Evolutionary conservation across 2,888 invertebrate genomes (phyloP).

Genomic region (Balanococcus diminutus): DNA sequence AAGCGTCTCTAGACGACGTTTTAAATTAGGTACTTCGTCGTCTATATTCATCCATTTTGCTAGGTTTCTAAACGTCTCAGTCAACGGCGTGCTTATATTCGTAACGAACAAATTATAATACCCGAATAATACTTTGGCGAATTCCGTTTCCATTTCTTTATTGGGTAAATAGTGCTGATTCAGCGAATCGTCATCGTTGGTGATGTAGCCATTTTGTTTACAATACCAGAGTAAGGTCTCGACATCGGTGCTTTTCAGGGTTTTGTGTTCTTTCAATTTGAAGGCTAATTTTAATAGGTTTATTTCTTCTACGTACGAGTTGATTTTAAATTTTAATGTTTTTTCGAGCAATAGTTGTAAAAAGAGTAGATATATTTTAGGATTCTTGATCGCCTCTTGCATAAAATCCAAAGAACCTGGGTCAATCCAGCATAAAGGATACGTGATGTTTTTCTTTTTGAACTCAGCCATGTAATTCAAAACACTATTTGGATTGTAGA

Average conservation of each 20-base stretch:
- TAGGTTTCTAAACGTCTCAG: background rate
- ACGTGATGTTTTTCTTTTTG: background rate
- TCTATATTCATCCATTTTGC: background rate
- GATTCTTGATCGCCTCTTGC: background rate
- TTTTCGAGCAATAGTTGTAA: background rate
- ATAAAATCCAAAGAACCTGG: background rate
- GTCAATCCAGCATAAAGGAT: background rate
- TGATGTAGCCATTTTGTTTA: background rate
- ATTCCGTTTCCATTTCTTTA: background rate
- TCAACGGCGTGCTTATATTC: background rate
- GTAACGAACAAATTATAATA: background rate
- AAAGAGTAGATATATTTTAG: background rate
- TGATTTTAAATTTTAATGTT: background rate
- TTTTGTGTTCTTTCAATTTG: background rate
- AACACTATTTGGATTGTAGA: background rate
- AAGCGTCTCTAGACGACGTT: background rate
- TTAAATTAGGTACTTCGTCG: background rate
- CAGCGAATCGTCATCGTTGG: background rate
- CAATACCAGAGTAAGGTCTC: background rate
- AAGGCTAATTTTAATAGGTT: background rate
- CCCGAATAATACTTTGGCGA: background rate
- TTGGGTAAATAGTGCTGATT: background rate
- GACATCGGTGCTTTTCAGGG: background rate
- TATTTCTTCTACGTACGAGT: background rate
- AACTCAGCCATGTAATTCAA: background rate